Conservation (phyloP, 2,113 vertebrate species). For the Himantopus leucocephalus region DNA sequence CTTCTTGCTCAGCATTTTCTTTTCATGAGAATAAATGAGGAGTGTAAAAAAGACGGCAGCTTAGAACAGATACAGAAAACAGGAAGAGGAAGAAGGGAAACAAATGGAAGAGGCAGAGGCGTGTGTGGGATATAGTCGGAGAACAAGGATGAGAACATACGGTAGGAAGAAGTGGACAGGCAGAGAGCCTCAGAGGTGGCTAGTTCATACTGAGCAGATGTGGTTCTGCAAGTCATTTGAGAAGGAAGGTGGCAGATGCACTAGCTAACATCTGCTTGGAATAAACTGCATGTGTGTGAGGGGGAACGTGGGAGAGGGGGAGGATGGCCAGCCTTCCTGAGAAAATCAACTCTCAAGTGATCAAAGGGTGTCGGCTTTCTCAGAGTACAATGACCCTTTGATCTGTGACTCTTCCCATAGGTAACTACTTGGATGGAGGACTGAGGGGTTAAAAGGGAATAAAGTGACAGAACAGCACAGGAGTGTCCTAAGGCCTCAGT, state of each 20-base stretch:
- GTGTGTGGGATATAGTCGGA: neutral
- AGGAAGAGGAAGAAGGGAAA: neutral
- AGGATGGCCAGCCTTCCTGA: neutral
- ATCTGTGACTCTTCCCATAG: constrained; percentile 9
- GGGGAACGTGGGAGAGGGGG: neutral
- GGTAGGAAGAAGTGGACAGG: neutral
- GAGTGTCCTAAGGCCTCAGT: neutral
- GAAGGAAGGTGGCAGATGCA: constrained; percentile 28
- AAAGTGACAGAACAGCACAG: neutral
- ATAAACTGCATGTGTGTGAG: neutral
- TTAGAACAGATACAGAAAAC: neutral
- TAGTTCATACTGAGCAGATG: neutral
- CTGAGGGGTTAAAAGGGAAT: neutral
- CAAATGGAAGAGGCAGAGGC: neutral
- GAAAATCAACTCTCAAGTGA: constrained; percentile 2
- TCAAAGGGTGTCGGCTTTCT: constrained; percentile 28
- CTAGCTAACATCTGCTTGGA: constrained; percentile 16
- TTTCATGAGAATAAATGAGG: neutral
- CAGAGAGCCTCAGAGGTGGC: neutral
- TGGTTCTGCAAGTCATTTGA: neutral
- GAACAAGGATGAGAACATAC: neutral
- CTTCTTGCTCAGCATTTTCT: neutral
- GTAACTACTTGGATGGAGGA: neutral
- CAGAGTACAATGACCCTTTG: constrained; percentile 12
- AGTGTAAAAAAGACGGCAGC: neutral